phyloP scores from a whole-genome alignment of 1,140 invertebrate species.

The Thaumetopoea pityocampa region DNA sequence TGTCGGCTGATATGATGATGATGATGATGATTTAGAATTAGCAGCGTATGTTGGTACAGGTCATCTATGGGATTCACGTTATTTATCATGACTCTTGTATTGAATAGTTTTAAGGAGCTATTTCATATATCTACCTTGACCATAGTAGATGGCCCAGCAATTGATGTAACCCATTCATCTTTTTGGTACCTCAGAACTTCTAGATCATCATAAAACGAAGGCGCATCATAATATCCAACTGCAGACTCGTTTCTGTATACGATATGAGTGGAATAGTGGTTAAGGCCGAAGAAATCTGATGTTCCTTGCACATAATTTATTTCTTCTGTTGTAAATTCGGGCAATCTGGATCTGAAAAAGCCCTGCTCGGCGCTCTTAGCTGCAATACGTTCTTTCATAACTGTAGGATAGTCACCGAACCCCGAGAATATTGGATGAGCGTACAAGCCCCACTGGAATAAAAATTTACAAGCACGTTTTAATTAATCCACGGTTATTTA shows the following conservation, averaged over 20 bases:
- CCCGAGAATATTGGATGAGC: slow-evolving; percentile 76
- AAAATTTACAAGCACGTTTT: slow-evolving; percentile 6
- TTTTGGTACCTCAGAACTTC: slow-evolving; percentile 23
- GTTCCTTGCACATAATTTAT: slow-evolving; percentile 43
- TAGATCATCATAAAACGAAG: slow-evolving; percentile 35
- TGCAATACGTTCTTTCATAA: slow-evolving; percentile 74
- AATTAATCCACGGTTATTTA: background rate
- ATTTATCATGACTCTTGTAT: too few species aligned
- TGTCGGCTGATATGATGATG: too few species aligned
- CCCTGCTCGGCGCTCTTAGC: slow-evolving; percentile 69
- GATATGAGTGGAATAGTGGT: slow-evolving; percentile 71
- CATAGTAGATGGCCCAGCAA: slow-evolving; percentile 13
- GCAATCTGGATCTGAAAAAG: slow-evolving; percentile 53
- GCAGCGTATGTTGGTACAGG: too few species aligned
- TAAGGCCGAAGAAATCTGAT: slow-evolving; percentile 78
- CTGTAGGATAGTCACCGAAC: slow-evolving; percentile 77
- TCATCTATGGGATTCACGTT: too few species aligned
- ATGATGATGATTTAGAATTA: too few species aligned
- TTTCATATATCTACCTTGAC: background rate
- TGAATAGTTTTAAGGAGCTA: too few species aligned
- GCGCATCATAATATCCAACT: slow-evolving; percentile 18
- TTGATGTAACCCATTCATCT: slow-evolving; percentile 22
- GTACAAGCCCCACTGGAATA: slow-evolving; percentile 42
- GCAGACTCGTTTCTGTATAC: slow-evolving; percentile 40
- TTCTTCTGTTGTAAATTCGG: slow-evolving; percentile 45